Percentiles rank a stretch among this genome's conserved stretches.
Evolutionary conservation across 2,888 invertebrate genomes (phyloP).

Genomic region (Netelia fuscicornis): DNA sequence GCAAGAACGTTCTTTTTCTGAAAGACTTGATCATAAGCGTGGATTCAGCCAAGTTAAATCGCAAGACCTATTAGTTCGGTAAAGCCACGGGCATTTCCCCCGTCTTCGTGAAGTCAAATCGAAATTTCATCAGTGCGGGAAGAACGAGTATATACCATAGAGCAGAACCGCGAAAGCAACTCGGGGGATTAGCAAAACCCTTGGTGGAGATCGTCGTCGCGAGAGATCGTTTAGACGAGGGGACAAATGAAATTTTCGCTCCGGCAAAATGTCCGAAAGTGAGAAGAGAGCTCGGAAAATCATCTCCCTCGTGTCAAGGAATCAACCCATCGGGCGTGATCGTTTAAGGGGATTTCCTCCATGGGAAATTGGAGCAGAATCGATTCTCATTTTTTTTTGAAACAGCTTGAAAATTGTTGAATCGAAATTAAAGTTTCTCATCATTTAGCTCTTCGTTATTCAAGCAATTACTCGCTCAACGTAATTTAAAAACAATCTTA

Average conservation of each 20-base stretch:
- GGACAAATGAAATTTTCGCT: slow-evolving; percentile 80
- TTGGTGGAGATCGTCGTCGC: slow-evolving; percentile 53
- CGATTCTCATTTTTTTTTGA: slow-evolving; percentile 16
- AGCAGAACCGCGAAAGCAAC: slow-evolving; percentile 51
- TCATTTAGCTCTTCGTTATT: not conserved
- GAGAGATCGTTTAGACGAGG: slow-evolving; percentile 68
- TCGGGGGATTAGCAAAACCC: slow-evolving; percentile 59
- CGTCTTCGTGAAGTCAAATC: slow-evolving; percentile 16
- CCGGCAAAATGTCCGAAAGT: slow-evolving; percentile 79
- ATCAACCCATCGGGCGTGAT: slow-evolving; percentile 48
- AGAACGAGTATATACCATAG: slow-evolving; percentile 15
- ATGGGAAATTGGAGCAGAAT: slow-evolving; percentile 21
- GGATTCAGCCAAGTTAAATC: slow-evolving; percentile 55
- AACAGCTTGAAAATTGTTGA: not conserved
- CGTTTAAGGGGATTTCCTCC: slow-evolving; percentile 58
- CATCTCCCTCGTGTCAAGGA: slow-evolving; percentile 26
- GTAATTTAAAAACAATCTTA: not conserved
- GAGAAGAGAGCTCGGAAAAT: slow-evolving; percentile 72
- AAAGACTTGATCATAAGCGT: slow-evolving; percentile 38
- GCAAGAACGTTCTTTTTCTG: slow-evolving; percentile 5
- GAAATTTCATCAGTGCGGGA: slow-evolving; percentile 41
- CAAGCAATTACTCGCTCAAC: not conserved
- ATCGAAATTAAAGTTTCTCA: not conserved
- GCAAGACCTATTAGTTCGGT: slow-evolving; percentile 66
- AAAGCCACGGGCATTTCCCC: slow-evolving; percentile 51